Percentiles rank a stretch among this genome's conserved stretches.
Evolutionary conservation across 2,113 vertebrate genomes (phyloP).

Genomic region (Agapornis roseicollis): DNA sequence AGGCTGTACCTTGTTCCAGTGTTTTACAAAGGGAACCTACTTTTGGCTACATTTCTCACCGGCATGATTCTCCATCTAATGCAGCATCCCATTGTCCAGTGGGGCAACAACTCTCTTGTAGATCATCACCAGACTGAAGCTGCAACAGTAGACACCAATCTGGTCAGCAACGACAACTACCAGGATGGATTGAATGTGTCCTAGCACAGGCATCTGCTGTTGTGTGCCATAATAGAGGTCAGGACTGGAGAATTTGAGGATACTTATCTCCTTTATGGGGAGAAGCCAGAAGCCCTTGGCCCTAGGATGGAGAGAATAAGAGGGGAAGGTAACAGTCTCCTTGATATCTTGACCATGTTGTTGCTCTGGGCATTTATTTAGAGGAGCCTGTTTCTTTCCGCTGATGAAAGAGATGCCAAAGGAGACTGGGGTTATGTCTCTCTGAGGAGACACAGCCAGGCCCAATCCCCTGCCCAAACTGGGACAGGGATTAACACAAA

Average conservation of each 20-base stretch:
- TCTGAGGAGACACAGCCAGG: neutral
- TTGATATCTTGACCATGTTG: neutral
- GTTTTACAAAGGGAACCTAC: fast-evolving
- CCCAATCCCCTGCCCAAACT: neutral
- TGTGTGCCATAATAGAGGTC: neutral
- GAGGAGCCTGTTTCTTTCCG: neutral
- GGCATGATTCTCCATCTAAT: neutral
- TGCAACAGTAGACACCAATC: neutral
- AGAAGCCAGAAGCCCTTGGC: neutral
- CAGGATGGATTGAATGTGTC: neutral
- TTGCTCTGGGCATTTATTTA: neutral
- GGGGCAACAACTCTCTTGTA: fast-evolving
- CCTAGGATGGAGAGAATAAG: neutral
- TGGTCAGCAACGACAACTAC: neutral
- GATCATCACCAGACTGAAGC: neutral
- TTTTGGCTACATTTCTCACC: fast-evolving
- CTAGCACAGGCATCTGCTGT: neutral
- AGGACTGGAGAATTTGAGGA: neutral
- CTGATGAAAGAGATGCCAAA: neutral
- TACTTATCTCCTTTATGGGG: neutral
- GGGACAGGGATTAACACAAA: neutral
- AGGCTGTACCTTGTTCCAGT: neutral
- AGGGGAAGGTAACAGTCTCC: neutral
- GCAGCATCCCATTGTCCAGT: neutral
- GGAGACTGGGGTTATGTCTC: neutral